Evolutionary conservation across 2,888 invertebrate genomes (phyloP).

Genomic region (Plagiodera versicolora): DNA sequence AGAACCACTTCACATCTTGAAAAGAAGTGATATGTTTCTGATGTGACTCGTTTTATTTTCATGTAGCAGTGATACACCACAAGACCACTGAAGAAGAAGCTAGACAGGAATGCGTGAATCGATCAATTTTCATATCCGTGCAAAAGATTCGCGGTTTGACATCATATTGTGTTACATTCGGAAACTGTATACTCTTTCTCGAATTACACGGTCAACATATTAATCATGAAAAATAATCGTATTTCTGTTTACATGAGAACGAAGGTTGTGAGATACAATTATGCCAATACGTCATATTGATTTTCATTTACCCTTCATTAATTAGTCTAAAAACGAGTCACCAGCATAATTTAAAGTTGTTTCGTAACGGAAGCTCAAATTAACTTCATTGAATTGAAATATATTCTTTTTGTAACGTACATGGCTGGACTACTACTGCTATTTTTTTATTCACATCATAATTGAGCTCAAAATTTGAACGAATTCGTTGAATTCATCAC

Average conservation of each 20-base stretch:
- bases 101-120: not conserved
- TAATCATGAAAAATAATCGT: conserved; percentile 8
- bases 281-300: conserved; percentile 13
- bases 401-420: no score
- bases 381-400: not conserved
- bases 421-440: not conserved
- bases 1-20: no score
- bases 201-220: conserved; percentile 14
- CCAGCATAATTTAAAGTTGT: not conserved
- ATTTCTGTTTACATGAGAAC: conserved; percentile 19
- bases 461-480: no score
- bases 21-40: no score
- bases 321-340: not conserved
- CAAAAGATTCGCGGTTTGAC: conserved; percentile 9
- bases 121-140: conserved; percentile 9
- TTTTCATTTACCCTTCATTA: not conserved
- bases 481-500: no score
- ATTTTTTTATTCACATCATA: no score
- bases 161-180: conserved; percentile 19
- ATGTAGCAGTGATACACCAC: no score
- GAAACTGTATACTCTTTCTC: conserved; percentile 23
- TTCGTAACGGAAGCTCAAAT: not conserved
- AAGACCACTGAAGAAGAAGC: not conserved
- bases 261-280: conserved; percentile 11
- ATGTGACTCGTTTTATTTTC: no score